These are phyloP conservation scores for Parnassius orleans DNA, from an alignment of 2,888 invertebrate genomes.

Conservation along the genomic window DNA sequence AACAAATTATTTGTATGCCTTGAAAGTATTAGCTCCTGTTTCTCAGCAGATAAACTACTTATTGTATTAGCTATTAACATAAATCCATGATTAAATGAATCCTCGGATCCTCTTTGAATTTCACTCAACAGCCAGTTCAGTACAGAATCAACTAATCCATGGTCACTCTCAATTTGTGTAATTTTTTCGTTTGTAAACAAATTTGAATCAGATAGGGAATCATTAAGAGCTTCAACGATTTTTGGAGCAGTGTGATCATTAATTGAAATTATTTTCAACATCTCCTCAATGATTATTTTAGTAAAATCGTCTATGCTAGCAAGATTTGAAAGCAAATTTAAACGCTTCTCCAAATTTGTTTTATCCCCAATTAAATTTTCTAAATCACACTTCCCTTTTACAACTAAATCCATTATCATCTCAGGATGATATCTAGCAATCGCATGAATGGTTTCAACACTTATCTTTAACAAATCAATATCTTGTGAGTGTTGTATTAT, in stretches of 20 bases:
- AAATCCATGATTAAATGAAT: conserved; percentile 52
- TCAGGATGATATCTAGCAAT: conserved; percentile 77
- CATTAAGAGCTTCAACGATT: conserved; percentile 59
- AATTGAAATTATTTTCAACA: conserved; percentile 56
- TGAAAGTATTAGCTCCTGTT: conserved; percentile 50
- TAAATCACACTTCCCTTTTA: conserved; percentile 70
- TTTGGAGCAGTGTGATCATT: conserved; percentile 50
- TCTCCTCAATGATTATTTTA: conserved; percentile 65
- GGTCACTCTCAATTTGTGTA: conserved; percentile 67
- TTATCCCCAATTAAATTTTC: conserved; percentile 55
- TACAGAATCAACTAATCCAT: conserved; percentile 63
- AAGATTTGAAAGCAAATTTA: conserved; percentile 69
- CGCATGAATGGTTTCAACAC: conserved; percentile 74
- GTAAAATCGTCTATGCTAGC: conserved; percentile 74
- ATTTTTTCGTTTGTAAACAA: conserved; percentile 60
- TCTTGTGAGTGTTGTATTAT: conserved; percentile 69
- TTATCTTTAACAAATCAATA: conserved; percentile 61
- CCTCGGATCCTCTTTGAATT: conserved; percentile 42
- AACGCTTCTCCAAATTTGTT: conserved; percentile 53
- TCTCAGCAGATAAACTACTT: conserved; percentile 53
- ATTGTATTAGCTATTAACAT: conserved; percentile 61
- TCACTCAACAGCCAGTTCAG: conserved; percentile 60
- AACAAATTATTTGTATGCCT: conserved; percentile 52
- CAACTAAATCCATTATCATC: conserved; percentile 72
- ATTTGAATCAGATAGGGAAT: conserved; percentile 54